These are phyloP conservation scores for Papilio aristodemus DNA, from an alignment of 1,140 invertebrate genomes.

Conservation along the genomic window DNA sequence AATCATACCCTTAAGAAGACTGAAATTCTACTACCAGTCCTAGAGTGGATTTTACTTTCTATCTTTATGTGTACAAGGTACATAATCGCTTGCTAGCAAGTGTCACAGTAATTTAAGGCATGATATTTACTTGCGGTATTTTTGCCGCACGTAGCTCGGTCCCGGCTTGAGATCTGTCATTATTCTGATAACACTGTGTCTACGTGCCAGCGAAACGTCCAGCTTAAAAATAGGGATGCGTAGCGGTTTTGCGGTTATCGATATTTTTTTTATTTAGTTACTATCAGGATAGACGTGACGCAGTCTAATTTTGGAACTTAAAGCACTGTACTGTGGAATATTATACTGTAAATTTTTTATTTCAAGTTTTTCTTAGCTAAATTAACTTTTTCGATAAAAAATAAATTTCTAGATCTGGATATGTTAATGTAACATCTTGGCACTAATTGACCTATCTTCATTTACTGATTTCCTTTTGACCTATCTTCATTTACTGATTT, in stretches of 20 bases:
- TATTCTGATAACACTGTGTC: conserved; percentile 71
- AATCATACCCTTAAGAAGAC: background rate
- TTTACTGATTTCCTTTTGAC: too few relatives aligned
- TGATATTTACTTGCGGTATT: conserved; percentile 60
- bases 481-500: too few relatives aligned
- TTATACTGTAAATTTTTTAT: background rate
- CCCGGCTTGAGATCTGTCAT: conserved; percentile 70
- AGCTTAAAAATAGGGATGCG: conserved; percentile 49
- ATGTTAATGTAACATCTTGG: too few relatives aligned
- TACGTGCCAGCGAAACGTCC: conserved; percentile 59
- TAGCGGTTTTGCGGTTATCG: conserved; percentile 39
- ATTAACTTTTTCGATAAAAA: too few relatives aligned
- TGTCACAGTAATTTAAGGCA: conserved; percentile 44
- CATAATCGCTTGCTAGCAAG: conserved; percentile 22
- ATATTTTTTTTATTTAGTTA: conserved; percentile 29
- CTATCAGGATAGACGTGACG: background rate
- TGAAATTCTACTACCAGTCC: background rate
- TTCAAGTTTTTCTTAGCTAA: too few relatives aligned
- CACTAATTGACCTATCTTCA: too few relatives aligned
- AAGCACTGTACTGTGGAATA: too few relatives aligned
- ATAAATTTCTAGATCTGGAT: too few relatives aligned
- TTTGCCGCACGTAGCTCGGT: conserved; percentile 59
- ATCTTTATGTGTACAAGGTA: background rate
- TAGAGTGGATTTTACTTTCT: conserved; percentile 17
- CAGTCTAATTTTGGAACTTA: too few relatives aligned